A percentile compares a stretch with the other conserved stretches of the same genome.
Conservation (phyloP, 2,797 vertebrate genomes). For the Manis javanica region DNA sequence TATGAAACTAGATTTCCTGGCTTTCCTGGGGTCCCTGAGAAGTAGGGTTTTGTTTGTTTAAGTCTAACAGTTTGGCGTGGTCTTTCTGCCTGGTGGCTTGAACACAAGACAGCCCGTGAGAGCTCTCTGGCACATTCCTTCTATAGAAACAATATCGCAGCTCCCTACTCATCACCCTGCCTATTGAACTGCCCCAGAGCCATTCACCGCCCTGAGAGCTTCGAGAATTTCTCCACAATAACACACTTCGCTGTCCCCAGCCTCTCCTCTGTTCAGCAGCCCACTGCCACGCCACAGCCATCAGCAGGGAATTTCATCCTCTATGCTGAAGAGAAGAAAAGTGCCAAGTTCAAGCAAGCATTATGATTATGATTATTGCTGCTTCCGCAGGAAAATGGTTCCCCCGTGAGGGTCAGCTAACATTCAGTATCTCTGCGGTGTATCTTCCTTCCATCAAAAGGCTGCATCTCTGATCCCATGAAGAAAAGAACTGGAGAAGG, state of each 20-base stretch:
- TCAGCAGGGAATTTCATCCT: conserved; percentile 55
- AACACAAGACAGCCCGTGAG: neutral
- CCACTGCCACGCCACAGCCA: neutral
- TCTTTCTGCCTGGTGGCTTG: neutral
- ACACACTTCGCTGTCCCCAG: neutral
- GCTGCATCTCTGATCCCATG: conserved; percentile 46
- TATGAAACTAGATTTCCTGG: neutral
- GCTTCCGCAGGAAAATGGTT: conserved; percentile 66
- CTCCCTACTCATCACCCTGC: neutral
- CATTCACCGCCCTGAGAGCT: conserved; percentile 26
- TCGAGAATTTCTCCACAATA: conserved; percentile 59
- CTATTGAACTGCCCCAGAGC: conserved; percentile 57
- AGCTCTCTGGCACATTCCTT: neutral
- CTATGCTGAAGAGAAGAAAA: conserved; percentile 61
- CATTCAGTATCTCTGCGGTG: conserved; percentile 62
- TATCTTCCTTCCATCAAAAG: conserved; percentile 57
- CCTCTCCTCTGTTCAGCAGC: conserved; percentile 62
- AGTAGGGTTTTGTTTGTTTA: conserved; percentile 31
- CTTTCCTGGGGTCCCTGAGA: neutral
- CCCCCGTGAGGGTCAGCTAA: conserved; percentile 62
- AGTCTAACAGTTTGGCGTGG: neutral
- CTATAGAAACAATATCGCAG: conserved; percentile 67
- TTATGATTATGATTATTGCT: conserved; percentile 69
- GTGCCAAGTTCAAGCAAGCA: conserved; percentile 66
- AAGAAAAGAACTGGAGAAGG: conserved; percentile 62